Conservation (phyloP, 1,140 invertebrate genomes). For the Polyergus mexicanus region DNA sequence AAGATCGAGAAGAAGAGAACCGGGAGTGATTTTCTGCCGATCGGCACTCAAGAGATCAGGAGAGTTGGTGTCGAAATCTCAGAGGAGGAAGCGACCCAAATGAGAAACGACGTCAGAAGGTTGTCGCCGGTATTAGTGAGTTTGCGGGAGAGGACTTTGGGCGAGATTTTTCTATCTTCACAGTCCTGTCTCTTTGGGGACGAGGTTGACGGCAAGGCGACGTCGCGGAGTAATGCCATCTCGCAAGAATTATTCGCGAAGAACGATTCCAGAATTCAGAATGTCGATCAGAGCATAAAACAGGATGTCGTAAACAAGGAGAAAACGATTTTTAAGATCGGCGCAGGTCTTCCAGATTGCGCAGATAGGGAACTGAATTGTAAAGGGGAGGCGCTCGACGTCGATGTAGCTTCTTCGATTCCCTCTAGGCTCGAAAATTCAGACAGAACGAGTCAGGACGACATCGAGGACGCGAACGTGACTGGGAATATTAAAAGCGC, state of each 20-base stretch:
- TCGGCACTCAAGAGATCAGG: constrained; percentile 78
- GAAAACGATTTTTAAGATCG: background rate
- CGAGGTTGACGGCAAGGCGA: background rate
- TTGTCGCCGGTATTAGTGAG: constrained; percentile 84
- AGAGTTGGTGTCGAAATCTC: constrained; percentile 83
- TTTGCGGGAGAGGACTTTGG: constrained; percentile 82
- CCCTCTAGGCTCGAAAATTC: background rate
- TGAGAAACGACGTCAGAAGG: constrained; percentile 82
- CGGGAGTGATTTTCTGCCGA: constrained; percentile 78
- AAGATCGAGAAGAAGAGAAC: constrained; percentile 67
- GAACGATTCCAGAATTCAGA: background rate
- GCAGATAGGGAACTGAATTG: constrained; percentile 13
- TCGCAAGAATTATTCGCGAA: background rate
- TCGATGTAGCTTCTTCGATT: constrained; percentile 39
- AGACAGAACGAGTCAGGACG: constrained; percentile 26
- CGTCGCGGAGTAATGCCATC: background rate
- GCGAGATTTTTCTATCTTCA: constrained; percentile 83
- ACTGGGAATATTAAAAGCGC: background rate
- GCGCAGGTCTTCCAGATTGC: background rate
- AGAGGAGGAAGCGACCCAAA: constrained; percentile 81
- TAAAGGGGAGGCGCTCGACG: background rate
- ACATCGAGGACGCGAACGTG: background rate
- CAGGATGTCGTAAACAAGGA: background rate
- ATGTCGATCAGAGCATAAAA: too few species aligned
- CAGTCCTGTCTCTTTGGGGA: constrained; percentile 71